A percentile compares a stretch with the other conserved stretches of the same genome.
Evolutionary conservation across 1,140 invertebrate genomes (phyloP).

Genomic region (Bombus haemorrhoidalis): DNA sequence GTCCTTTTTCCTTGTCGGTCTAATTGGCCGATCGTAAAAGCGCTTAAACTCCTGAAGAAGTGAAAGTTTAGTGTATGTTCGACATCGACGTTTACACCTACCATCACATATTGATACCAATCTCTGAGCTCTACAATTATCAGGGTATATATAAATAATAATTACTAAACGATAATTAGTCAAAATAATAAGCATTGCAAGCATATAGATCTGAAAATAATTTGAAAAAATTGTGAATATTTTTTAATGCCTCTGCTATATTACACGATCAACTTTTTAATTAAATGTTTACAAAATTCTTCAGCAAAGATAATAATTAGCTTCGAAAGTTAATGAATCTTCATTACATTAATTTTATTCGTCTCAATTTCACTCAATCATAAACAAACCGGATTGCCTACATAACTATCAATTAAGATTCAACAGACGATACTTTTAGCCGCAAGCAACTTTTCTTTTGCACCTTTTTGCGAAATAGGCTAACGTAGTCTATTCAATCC

Average conservation of each 20-base stretch:
- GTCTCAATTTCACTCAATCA: no score
- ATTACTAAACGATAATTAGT: no score
- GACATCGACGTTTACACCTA: background rate
- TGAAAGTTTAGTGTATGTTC: background rate
- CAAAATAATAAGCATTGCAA: no score
- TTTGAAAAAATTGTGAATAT: no score
- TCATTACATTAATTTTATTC: no score
- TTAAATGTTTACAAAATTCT: background rate
- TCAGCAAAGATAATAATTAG: background rate
- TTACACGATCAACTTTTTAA: background rate
- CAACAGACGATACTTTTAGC: background rate
- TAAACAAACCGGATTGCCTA: no score
- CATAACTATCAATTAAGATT: background rate
- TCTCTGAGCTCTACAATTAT: no score
- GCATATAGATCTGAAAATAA: no score
- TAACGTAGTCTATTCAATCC: background rate
- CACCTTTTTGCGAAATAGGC: background rate
- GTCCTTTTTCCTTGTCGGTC: constrained; percentile 31
- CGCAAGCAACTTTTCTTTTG: background rate
- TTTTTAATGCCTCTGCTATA: no score
- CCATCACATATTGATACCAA: background rate
- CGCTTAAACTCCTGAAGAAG: constrained; percentile 39
- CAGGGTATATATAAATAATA: no score
- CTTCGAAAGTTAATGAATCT: no score
- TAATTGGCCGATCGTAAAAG: constrained; percentile 53